Percentiles rank a stretch among this genome's conserved stretches.
These are phyloP conservation scores for Notocelia uddmanniana DNA, from an alignment of 2,888 invertebrate genomes.

Conservation along the genomic window DNA sequence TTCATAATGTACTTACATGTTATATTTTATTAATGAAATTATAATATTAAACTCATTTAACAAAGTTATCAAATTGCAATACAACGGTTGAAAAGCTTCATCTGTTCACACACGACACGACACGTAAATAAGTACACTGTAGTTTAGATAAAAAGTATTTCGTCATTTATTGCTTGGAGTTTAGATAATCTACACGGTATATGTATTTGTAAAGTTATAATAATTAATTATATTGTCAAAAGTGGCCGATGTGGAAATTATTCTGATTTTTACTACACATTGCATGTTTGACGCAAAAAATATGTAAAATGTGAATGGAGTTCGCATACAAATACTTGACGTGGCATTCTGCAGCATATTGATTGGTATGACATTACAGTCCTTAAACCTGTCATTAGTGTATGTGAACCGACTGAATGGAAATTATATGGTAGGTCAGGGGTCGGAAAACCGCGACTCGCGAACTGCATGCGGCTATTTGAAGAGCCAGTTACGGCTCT, in stretches of 20 bases:
- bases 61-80: too few relatives aligned
- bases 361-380: constrained; percentile 52
- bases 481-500: too few relatives aligned
- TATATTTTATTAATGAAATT: neutral
- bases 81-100: too few relatives aligned
- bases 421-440: neutral
- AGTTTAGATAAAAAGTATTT: neutral
- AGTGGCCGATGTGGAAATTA: too few relatives aligned
- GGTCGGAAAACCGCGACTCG: neutral
- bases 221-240: too few relatives aligned
- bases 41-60: too few relatives aligned
- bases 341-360: constrained; percentile 57
- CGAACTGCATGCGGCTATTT: too few relatives aligned
- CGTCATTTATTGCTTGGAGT: neutral
- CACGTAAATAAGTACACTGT: too few relatives aligned
- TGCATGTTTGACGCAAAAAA: neutral
- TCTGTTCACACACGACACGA: too few relatives aligned
- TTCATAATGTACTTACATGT: neutral
- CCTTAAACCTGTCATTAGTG: constrained; percentile 42
- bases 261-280: too few relatives aligned
- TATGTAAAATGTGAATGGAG: neutral
- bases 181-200: neutral
- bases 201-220: too few relatives aligned
- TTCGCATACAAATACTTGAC: constrained; percentile 45
- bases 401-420: neutral